phyloP scores from a whole-genome alignment of 2,113 vertebrate genomes.

The Carollia perspicillata region DNA sequence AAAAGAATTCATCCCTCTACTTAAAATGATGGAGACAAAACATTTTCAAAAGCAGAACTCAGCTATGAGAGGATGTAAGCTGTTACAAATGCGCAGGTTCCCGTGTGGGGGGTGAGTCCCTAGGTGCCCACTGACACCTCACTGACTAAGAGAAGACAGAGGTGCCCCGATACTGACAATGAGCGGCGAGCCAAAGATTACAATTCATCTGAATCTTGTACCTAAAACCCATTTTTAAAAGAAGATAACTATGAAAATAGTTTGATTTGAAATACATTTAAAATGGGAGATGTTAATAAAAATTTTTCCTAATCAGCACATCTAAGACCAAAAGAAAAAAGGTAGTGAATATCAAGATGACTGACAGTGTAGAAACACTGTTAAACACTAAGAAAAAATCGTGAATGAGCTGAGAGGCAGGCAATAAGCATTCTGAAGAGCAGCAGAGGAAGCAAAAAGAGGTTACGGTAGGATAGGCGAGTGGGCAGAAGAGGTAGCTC shows the following conservation, averaged over 20 bases:
- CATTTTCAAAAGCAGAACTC: not conserved
- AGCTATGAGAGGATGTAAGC: not conserved
- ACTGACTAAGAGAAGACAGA: not conserved
- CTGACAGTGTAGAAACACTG: not conserved
- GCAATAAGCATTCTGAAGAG: not conserved
- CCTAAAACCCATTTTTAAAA: slow-evolving; percentile 30
- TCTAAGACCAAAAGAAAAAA: not conserved
- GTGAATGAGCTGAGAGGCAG: not conserved
- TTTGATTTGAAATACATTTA: slow-evolving; percentile 22
- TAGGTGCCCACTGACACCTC: not conserved
- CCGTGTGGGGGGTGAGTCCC: not conserved
- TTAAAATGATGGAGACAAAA: not conserved
- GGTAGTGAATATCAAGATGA: not conserved
- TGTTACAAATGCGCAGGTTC: not conserved
- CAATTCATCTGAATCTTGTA: not conserved
- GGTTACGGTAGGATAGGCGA: not conserved
- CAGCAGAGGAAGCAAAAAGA: not conserved
- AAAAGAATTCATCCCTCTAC: not conserved
- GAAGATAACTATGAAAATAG: not conserved
- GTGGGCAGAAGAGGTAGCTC: not conserved
- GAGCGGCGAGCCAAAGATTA: not conserved
- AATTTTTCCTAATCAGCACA: not conserved
- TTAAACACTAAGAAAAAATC: not conserved
- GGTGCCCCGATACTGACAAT: not conserved
- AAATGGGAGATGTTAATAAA: slow-evolving; percentile 29